Base-by-base conservation (phyloP, 1,140 invertebrate species). In the Drosophila paulistorum region DNA sequence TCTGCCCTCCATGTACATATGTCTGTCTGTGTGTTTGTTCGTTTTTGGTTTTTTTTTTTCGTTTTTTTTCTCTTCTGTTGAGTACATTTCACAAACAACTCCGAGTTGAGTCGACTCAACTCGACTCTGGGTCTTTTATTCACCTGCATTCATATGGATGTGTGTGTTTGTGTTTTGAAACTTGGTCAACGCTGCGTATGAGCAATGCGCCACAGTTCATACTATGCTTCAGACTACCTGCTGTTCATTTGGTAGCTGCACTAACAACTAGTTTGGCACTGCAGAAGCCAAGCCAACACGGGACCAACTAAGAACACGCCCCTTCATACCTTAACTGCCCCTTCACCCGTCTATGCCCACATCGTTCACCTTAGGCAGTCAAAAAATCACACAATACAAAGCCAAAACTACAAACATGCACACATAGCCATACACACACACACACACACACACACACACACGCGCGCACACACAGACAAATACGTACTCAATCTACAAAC, bases 341-440 rank as follows among this genome's bases (percentile, higher is more conserved):
- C 10, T 9, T 30, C 30, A 30, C 5, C 30, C 6, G 30, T 7
- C 30, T 7, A 13, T 7, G 9, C 26, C 23, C 7, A 13, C 57
- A 14, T 13, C 68, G 69, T 74, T 69, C 68, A 61, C 14, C 55
- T 66, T 60, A 81, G 59, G 59, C 58, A 59, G 64, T 68, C 68
- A 69, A 87, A 87, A 87, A 86, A 86, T 87, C 82, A 86, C 83
- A 82, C 76, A 86, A 71, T 71, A 77, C 82, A 87, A 86, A 82
- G 83, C 75, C 82, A 82, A 79, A 86, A 79, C 83, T 77, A 82
- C 79, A 79, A 86, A 76, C 79, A 86, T 30, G 62, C 67, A 69
- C 65, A 51, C 45, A 51, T 26, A 26, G 48, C 62, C 68, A 76
- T 66, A 66, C 77, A 65, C 67, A 69, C 65, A 51, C 17, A 51